These are phyloP conservation scores for Chlamydotis undulata DNA, from an alignment of 2,113 vertebrate species.

Conservation along the genomic window DNA sequence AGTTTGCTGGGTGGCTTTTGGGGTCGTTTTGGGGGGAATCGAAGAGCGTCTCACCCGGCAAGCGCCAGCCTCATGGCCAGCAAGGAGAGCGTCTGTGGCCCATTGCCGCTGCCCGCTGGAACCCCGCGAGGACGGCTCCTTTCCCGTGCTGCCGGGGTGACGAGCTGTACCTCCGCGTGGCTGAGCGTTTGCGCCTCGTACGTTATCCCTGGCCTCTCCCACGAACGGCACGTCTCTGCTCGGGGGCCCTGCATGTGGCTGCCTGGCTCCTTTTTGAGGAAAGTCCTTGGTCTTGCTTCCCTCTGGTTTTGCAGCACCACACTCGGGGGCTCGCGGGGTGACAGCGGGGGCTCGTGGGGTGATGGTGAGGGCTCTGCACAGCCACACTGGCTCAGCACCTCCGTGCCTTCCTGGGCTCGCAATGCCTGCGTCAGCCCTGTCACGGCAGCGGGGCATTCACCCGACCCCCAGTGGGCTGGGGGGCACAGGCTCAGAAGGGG, in stretches of 20 bases:
- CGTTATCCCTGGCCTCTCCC: background rate
- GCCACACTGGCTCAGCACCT: accelerated
- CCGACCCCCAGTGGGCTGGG: background rate
- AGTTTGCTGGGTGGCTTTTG: conserved; percentile 2
- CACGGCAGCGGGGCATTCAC: accelerated
- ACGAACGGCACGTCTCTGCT: background rate
- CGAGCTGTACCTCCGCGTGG: background rate
- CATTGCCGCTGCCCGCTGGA: no score
- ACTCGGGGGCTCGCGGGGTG: accelerated
- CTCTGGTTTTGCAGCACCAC: accelerated
- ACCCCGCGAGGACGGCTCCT: accelerated
- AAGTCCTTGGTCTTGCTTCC: background rate
- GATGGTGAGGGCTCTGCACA: background rate
- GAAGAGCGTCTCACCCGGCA: background rate
- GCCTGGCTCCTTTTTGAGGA: background rate
- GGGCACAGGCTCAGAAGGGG: background rate
- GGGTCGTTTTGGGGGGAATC: background rate
- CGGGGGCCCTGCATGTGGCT: background rate
- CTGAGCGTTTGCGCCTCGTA: accelerated
- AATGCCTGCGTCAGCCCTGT: accelerated
- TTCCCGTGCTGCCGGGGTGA: accelerated
- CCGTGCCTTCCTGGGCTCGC: accelerated
- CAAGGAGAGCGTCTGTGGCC: background rate
- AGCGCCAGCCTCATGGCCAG: accelerated
- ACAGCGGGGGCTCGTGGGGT: no score